phyloP scores from a whole-genome alignment of 2,888 invertebrate genomes.

The Tipula vernalis region DNA sequence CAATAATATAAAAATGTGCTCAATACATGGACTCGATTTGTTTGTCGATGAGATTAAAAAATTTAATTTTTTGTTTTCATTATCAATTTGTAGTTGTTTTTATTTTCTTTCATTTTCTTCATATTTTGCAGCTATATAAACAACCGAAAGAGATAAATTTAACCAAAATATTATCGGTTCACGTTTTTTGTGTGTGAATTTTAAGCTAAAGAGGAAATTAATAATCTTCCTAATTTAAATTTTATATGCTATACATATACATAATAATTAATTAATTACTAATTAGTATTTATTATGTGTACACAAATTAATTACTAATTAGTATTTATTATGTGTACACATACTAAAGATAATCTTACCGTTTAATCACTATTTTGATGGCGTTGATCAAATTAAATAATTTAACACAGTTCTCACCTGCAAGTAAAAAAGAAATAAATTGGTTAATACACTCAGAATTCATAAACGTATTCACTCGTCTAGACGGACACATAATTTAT shows the following conservation, averaged over 20 bases:
- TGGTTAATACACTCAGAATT: neutral
- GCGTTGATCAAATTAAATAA: neutral
- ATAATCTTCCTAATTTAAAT: neutral
- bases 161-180: neutral
- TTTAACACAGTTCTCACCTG: neutral
- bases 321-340: neutral
- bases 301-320: too few species aligned
- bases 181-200: neutral
- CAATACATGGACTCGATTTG: constrained; percentile 10
- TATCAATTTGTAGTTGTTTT: neutral
- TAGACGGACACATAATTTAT: neutral
- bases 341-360: neutral
- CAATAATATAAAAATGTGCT: constrained; percentile 9
- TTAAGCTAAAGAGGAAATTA: neutral
- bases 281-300: neutral
- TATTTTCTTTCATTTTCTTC: neutral
- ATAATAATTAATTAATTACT: too few species aligned
- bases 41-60: neutral
- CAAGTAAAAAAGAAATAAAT: neutral
- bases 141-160: neutral
- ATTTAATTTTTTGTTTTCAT: neutral
- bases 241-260: too few species aligned
- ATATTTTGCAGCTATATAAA: neutral
- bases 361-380: neutral
- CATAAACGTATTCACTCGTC: neutral